Evolutionary conservation across 2,113 vertebrate species (phyloP).

Genomic region (Carettochelys insculpta): DNA sequence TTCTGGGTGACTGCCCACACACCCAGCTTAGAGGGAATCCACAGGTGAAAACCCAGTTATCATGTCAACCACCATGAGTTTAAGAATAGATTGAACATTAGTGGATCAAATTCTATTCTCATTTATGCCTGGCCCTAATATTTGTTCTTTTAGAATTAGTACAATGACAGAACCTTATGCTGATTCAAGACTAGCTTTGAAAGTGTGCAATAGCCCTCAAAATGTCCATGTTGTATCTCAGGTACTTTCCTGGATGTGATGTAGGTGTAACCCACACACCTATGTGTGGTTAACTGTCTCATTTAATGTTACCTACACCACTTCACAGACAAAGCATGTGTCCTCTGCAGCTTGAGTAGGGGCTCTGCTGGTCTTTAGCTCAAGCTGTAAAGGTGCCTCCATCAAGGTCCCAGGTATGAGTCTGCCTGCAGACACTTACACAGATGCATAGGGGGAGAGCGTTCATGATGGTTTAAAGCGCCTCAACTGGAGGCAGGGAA

Average conservation of each 20-base stretch:
- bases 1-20: too few relatives aligned
- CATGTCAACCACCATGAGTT: not conserved
- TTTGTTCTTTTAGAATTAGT: not conserved
- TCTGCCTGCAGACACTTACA: too few relatives aligned
- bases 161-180: not conserved
- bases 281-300: too few relatives aligned
- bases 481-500: accelerated
- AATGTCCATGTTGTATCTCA: not conserved
- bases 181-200: not conserved
- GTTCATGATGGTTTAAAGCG: not conserved
- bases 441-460: too few relatives aligned
- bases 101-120: not conserved
- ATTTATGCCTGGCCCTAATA: not conserved
- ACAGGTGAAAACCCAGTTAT: accelerated
- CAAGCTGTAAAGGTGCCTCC: too few relatives aligned
- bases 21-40: too few relatives aligned
- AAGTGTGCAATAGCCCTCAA: not conserved
- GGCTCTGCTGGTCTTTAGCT: too few relatives aligned
- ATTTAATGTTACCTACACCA: too few relatives aligned
- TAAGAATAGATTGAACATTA: not conserved
- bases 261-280: too few relatives aligned
- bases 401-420: too few relatives aligned
- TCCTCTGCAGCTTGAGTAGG: too few relatives aligned
- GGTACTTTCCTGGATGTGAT: not conserved
- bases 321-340: too few relatives aligned